Evolutionary conservation across 2,888 invertebrate genomes (phyloP), one percentile per base, ranked within the genome.

Genomic region (Drosophila nigricruria): DNA sequence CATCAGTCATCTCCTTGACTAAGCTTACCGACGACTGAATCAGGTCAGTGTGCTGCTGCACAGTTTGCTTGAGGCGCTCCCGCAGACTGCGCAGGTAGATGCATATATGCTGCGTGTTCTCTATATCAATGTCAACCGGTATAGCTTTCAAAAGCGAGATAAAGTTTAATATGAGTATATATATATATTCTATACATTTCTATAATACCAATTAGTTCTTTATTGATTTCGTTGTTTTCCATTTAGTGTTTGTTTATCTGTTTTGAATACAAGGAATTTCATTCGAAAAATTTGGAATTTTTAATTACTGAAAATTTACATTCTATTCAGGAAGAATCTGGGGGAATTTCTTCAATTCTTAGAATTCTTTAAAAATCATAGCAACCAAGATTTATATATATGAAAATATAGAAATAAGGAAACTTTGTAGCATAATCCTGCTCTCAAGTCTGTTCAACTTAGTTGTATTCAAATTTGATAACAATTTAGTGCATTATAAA

Each of bases 1-100:
- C 84, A n/a, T 91, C 83, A 3, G 75, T 69, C 16, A 91, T 74
- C 62, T 91, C 89, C 49, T 81, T 81, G 2, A 90, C 77, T 0
- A 91, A 70, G 12, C 78, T 82, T 3, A 83, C 64, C 20, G 90
- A 90, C 9, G 76, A 62, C 34, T 79, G 70, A 10, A 90, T 82
- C 9, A 85, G 71, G 18, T 78, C 81, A 30, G 78, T 78, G 45
- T 90, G 82, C 63, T 87, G 75, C 20, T 59, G 42, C 8, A 87
- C 68, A 5, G 84, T 61, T n/a, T 70, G 62, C 20, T 76, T 74
- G 0, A 91, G 71, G 0, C 90, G 88, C 5, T 71, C 69, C 32
- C 87, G 82, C 1, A 91, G 70, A 49, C 83, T 79, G 0, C 77
- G 79, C 10, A 91, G 65, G 61, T 90, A 91, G 2, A 67, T 42